A percentile compares a stretch with the other conserved stretches of the same genome.
Evolutionary conservation across 2,888 invertebrate genomes (phyloP).

Genomic region (Brachyptera putata): DNA sequence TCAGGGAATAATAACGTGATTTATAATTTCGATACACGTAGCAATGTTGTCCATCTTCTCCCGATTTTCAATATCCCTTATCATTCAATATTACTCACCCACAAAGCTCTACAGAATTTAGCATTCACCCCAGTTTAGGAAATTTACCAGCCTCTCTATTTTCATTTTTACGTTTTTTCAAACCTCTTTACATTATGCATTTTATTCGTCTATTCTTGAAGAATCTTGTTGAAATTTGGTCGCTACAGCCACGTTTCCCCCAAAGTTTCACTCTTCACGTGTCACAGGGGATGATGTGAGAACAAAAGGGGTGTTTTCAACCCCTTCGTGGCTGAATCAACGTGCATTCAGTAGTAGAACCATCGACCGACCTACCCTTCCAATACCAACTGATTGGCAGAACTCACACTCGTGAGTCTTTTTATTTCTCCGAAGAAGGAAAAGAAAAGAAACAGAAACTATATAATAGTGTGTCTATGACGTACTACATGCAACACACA

Average conservation of each 20-base stretch:
- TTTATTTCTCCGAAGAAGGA: too few relatives aligned
- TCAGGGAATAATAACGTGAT: too few relatives aligned
- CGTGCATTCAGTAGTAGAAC: background rate
- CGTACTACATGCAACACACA: background rate
- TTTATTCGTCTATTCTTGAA: background rate
- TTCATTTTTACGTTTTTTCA: background rate
- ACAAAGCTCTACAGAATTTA: background rate
- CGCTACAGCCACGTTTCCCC: background rate
- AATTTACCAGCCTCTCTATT: background rate
- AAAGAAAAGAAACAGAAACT: too few relatives aligned
- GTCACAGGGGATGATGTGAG: background rate
- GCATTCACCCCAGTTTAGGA: background rate
- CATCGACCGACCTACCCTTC: background rate
- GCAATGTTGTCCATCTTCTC: too few relatives aligned
- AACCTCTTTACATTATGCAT: conserved; percentile 2
- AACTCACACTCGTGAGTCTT: background rate
- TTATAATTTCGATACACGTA: too few relatives aligned
- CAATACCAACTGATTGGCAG: background rate
- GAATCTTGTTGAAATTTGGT: background rate
- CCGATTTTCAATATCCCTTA: too few relatives aligned
- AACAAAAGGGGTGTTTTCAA: conserved; percentile 2
- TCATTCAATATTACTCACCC: background rate
- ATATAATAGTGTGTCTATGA: too few relatives aligned
- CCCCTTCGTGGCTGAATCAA: background rate
- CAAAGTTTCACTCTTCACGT: background rate